These are phyloP conservation scores for Nomia melanderi DNA, from an alignment of 1,140 invertebrate species.

Conservation along the genomic window DNA sequence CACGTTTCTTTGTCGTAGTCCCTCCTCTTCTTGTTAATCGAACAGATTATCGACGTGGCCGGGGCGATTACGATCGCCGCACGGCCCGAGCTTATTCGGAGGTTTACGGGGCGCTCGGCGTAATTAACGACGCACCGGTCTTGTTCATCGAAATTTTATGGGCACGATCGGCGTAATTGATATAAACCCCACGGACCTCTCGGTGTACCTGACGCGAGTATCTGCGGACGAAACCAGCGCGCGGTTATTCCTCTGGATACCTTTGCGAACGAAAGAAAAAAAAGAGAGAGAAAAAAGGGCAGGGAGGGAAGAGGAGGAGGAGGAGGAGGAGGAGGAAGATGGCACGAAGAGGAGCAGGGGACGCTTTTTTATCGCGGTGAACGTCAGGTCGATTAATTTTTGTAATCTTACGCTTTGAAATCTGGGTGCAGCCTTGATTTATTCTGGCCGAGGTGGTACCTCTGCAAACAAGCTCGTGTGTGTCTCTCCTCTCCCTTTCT, in stretches of 20 bases:
- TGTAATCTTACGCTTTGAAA: constrained; percentile 68
- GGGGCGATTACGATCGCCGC: constrained; percentile 49
- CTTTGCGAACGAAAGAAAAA: not conserved
- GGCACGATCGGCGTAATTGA: constrained; percentile 64
- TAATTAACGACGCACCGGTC: constrained; percentile 58
- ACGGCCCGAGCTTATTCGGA: constrained; percentile 26
- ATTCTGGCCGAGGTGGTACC: constrained; percentile 65
- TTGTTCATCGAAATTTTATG: constrained; percentile 63
- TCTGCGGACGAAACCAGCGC: constrained; percentile 10
- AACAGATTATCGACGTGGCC: constrained; percentile 36
- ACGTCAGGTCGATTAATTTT: constrained; percentile 68
- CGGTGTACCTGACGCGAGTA: constrained; percentile 13
- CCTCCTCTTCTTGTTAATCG: constrained; percentile 31
- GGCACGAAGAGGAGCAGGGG: not conserved
- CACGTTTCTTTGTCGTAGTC: not conserved
- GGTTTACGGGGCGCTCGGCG: constrained; percentile 30
- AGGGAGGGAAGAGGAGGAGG: not conserved
- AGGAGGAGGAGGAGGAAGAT: not conserved
- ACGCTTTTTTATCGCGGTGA: constrained; percentile 60
- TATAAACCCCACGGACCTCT: constrained; percentile 49
- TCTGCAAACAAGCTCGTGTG: constrained; percentile 49
- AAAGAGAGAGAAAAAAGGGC: not conserved
- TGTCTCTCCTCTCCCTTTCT: constrained; percentile 20
- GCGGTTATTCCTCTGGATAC: constrained; percentile 20
- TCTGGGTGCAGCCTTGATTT: constrained; percentile 71